Conservation (phyloP, 2,888 invertebrate species). For the Melanchra persicariae region DNA sequence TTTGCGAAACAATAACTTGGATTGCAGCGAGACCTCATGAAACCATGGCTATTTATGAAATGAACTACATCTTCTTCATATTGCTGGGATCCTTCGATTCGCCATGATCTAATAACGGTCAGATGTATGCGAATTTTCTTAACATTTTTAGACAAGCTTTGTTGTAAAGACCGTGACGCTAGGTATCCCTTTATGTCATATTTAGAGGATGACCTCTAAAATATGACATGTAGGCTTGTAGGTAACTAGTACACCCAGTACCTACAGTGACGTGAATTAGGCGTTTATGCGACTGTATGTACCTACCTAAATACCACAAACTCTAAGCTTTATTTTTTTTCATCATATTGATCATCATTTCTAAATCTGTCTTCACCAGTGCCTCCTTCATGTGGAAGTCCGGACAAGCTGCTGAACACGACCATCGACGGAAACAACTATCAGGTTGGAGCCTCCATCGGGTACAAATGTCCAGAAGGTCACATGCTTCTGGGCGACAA, state of each 20-base stretch:
- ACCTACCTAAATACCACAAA: neutral
- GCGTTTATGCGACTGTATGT: conserved; percentile 22
- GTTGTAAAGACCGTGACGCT: too few relatives aligned
- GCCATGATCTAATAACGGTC: neutral
- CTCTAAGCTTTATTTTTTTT: neutral
- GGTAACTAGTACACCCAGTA: too few relatives aligned
- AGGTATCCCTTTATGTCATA: neutral
- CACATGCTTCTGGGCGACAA: conserved; percentile 94
- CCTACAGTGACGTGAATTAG: neutral
- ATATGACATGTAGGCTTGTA: too few relatives aligned
- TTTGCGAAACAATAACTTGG: conserved; percentile 6
- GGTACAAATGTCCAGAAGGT: conserved; percentile 95
- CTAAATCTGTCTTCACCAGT: conserved; percentile 87
- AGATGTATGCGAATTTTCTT: neutral
- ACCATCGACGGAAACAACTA: conserved; percentile 94
- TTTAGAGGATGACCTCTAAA: too few relatives aligned
- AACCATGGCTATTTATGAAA: neutral
- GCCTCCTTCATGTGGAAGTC: conserved; percentile 96
- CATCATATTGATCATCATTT: conserved; percentile 8
- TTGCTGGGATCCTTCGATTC: too few relatives aligned
- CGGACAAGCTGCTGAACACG: conserved; percentile 95
- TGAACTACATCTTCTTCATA: neutral
- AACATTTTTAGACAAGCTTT: neutral
- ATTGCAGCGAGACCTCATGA: conserved; percentile 10
- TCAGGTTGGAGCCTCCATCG: conserved; percentile 93